phyloP scores from a whole-genome alignment of 2,113 vertebrate genomes.

The Zootoca vivipara region DNA sequence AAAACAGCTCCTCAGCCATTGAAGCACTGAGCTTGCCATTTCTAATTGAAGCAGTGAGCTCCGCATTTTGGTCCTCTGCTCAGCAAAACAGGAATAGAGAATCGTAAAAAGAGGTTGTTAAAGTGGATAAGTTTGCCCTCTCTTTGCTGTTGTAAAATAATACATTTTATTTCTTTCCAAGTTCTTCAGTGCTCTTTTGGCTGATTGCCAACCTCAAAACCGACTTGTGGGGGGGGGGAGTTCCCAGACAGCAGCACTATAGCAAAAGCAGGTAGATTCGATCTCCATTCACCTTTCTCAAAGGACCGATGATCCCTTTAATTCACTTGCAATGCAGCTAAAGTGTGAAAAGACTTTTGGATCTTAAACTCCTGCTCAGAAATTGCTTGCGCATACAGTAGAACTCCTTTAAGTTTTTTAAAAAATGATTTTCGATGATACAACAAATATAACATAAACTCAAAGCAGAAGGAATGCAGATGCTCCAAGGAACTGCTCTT shows the following conservation, averaged over 20 bases:
- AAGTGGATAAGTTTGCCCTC: slow-evolving; percentile 61
- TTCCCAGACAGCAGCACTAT: slow-evolving; percentile 43
- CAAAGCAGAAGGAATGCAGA: too few species aligned
- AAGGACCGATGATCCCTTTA: slow-evolving; percentile 28
- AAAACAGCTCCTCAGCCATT: slow-evolving; percentile 55
- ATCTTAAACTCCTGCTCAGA: background rate
- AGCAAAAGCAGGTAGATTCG: slow-evolving; percentile 44
- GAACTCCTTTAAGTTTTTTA: background rate
- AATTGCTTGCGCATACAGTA: background rate
- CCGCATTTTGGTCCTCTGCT: slow-evolving; percentile 51
- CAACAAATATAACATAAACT: too few species aligned
- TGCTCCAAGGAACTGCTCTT: background rate
- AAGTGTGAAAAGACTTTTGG: slow-evolving; percentile 31
- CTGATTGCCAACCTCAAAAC: slow-evolving; percentile 53
- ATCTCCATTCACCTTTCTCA: slow-evolving; percentile 46
- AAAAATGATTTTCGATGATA: too few species aligned
- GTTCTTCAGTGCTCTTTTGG: slow-evolving; percentile 62
- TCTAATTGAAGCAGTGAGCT: slow-evolving; percentile 60
- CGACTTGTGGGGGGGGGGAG: slow-evolving; percentile 49
- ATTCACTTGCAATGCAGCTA: slow-evolving; percentile 43
- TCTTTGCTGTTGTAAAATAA: slow-evolving; percentile 53
- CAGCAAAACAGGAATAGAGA: slow-evolving; percentile 57
- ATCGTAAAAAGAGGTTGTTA: slow-evolving; percentile 55
- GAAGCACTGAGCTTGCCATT: slow-evolving; percentile 1
- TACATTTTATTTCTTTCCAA: slow-evolving; percentile 32